These are phyloP conservation scores for Lampris incognitus DNA, from an alignment of 2,113 vertebrate genomes.

Conservation along the genomic window DNA sequence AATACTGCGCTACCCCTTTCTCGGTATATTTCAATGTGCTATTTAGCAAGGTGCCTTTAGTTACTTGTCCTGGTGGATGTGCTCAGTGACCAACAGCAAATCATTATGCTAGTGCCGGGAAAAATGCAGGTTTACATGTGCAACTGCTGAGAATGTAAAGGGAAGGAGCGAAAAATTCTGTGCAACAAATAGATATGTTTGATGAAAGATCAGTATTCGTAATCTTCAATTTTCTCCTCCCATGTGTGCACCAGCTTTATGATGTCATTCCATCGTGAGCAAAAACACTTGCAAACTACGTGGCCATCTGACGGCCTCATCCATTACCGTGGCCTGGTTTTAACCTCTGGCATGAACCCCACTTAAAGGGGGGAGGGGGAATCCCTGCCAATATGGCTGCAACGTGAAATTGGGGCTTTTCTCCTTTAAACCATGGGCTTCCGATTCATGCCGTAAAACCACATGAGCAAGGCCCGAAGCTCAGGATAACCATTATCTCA, in stretches of 20 bases:
- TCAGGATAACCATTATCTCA: slow-evolving; percentile 50
- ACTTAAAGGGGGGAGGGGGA: slow-evolving; percentile 16
- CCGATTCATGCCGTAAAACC: slow-evolving; percentile 47
- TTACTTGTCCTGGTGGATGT: no score
- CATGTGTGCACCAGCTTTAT: slow-evolving; percentile 54
- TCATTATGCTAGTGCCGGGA: no score
- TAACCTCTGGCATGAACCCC: slow-evolving; percentile 44
- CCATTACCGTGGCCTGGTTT: slow-evolving; percentile 34
- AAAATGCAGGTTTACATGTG: no score
- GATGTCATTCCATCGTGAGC: slow-evolving; percentile 27
- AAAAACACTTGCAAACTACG: background rate
- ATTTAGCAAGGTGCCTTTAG: no score
- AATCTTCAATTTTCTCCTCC: slow-evolving; percentile 29
- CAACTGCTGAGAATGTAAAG: no score
- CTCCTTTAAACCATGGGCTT: slow-evolving; percentile 56
- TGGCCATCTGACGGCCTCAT: slow-evolving; percentile 43
- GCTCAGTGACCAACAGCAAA: no score
- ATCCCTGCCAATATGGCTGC: slow-evolving; percentile 48
- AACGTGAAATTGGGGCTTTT: slow-evolving; percentile 57
- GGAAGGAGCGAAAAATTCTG: no score
- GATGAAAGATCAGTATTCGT: slow-evolving; percentile 13
- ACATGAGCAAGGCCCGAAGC: background rate
- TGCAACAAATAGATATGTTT: no score
- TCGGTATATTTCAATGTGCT: no score
- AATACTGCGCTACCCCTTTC: no score